Percentiles rank a stretch among this genome's conserved stretches.
Conservation (phyloP, 1,140 invertebrate genomes). For the Harpegnathos saltator region DNA sequence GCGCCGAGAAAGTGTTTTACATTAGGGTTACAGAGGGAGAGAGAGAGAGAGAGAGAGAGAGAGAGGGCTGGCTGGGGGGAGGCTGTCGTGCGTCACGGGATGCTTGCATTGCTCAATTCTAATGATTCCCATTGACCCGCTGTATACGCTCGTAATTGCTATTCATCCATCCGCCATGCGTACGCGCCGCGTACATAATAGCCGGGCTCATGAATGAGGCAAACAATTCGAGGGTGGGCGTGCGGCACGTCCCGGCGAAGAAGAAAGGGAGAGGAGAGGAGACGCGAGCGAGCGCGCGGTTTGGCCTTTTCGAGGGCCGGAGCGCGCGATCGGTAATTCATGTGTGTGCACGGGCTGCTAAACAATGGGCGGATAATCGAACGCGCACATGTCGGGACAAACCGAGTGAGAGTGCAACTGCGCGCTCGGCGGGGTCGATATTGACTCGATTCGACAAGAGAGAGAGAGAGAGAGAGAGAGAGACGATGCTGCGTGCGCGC, state of each 20-base stretch:
- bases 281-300: no score
- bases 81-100: constrained; percentile 27
- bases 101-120: constrained; percentile 49
- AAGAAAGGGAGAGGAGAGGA: constrained; percentile 24
- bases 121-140: constrained; percentile 31
- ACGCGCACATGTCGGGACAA: constrained; percentile 72
- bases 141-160: constrained; percentile 55
- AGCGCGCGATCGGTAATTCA: constrained; percentile 75
- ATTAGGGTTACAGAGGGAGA: background rate
- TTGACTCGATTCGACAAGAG: constrained; percentile 45
- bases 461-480: no score
- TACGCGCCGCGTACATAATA: constrained; percentile 46
- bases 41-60: background rate
- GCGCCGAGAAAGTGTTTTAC: background rate
- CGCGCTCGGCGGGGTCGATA: constrained; percentile 59
- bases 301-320: constrained; percentile 65
- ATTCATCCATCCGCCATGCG: constrained; percentile 37
- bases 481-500: no score
- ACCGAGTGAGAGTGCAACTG: constrained; percentile 60
- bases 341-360: constrained; percentile 55
- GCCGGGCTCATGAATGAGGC: constrained; percentile 50
- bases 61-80: background rate
- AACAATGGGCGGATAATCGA: constrained; percentile 73
- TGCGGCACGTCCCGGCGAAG: background rate
- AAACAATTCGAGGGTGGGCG: constrained; percentile 49